Conservation (phyloP, 2,797 vertebrate species). For the Chaunax sp. region DNA sequence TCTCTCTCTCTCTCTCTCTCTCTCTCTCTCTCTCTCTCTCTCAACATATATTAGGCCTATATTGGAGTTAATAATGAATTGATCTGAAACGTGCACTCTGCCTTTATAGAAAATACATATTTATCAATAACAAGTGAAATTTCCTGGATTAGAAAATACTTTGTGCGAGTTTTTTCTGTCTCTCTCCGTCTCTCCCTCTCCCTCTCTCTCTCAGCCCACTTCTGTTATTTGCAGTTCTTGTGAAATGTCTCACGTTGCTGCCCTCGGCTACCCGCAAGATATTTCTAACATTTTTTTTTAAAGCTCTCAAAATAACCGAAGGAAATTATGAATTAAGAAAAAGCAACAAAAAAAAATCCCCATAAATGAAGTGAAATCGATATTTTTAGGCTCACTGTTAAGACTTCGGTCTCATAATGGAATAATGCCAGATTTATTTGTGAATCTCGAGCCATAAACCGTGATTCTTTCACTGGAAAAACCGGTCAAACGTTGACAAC, state of each 20-base stretch:
- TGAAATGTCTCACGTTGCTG: conserved; percentile 82
- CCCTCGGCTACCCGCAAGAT: conserved; percentile 71
- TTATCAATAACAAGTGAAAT: conserved; percentile 49
- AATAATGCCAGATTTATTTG: conserved; percentile 87
- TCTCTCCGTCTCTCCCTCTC: conserved; percentile 25
- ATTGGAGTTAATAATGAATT: conserved; percentile 48
- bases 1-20: conserved; percentile 28
- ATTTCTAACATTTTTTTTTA: conserved; percentile 52
- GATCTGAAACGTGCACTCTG: conserved; percentile 24
- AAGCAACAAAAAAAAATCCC: conserved; percentile 71
- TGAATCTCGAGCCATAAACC: conserved; percentile 80
- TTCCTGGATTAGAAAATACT: conserved; percentile 19
- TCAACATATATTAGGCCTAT: conserved; percentile 24
- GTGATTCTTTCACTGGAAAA: conserved; percentile 84
- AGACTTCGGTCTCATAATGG: conserved; percentile 67
- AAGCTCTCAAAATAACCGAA: conserved; percentile 60
- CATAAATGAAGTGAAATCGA: conserved; percentile 83
- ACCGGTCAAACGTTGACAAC: conserved; percentile 92
- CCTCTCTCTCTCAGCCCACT: conserved; percentile 21
- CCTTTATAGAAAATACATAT: conserved; percentile 26
- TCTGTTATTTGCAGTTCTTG: conserved; percentile 82
- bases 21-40: conserved; percentile 12
- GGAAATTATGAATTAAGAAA: conserved; percentile 59
- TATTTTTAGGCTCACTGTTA: conserved; percentile 81
- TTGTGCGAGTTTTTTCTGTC: background rate